phyloP scores from a whole-genome alignment of 2,888 invertebrate species.

The Erebia aethiops region DNA sequence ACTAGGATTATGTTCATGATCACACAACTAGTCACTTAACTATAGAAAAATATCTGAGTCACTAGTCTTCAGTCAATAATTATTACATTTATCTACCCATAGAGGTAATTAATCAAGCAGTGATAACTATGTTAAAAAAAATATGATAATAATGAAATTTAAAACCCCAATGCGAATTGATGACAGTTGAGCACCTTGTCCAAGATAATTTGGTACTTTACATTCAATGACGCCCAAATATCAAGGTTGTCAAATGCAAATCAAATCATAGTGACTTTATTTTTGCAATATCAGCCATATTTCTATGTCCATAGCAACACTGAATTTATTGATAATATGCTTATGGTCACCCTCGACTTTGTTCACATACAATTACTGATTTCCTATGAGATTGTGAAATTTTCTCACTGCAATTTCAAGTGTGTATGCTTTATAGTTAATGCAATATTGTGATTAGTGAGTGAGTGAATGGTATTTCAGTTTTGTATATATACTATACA shows the following conservation, averaged over 20 bases:
- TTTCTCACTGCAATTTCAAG: no score
- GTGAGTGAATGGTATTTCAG: no score
- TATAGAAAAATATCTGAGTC: constrained; percentile 11
- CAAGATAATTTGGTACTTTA: background rate
- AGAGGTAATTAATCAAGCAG: background rate
- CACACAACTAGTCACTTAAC: background rate
- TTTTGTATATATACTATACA: no score
- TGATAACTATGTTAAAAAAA: no score
- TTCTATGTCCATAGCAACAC: background rate
- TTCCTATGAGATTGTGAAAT: no score
- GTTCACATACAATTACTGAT: no score
- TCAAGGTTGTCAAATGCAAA: background rate
- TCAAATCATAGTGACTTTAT: background rate
- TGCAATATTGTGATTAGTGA: no score
- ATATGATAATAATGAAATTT: background rate
- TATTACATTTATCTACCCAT: background rate
- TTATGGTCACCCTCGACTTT: no score
- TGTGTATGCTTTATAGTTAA: no score
- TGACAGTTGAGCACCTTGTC: background rate
- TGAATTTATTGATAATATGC: background rate
- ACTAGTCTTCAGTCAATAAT: background rate
- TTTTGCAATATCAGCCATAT: background rate
- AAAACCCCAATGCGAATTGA: background rate
- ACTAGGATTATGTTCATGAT: constrained; percentile 2
- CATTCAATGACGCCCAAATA: background rate